Conservation (phyloP, 1,140 invertebrate genomes). For the Aphaenogaster floridana region DNA sequence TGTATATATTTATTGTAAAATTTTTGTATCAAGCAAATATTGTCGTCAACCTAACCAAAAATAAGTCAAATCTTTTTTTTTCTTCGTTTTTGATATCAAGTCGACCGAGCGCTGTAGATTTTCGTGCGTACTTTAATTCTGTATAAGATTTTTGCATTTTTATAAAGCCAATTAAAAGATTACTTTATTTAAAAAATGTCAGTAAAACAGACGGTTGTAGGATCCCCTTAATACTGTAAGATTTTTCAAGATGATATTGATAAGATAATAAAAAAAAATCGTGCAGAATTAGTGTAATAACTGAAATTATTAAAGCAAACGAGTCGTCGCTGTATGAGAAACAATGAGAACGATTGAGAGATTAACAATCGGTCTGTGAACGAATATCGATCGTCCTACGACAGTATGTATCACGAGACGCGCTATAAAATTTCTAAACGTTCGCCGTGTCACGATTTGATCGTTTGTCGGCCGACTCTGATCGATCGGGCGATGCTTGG, state of each 20-base stretch:
- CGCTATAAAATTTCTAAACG: constrained; percentile 62
- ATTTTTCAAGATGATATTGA: neutral
- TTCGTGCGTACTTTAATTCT: too few species aligned
- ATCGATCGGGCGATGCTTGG: constrained; percentile 62
- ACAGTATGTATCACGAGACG: constrained; percentile 48
- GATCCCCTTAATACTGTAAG: neutral
- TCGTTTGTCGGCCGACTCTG: constrained; percentile 32
- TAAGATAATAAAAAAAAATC: neutral
- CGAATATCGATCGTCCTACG: constrained; percentile 9
- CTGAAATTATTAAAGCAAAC: neutral
- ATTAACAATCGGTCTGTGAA: neutral
- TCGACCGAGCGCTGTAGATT: too few species aligned
- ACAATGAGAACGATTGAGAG: constrained; percentile 7
- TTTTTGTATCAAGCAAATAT: too few species aligned
- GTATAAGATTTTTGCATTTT: too few species aligned
- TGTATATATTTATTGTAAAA: too few species aligned
- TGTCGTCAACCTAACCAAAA: too few species aligned
- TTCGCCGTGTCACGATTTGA: constrained; percentile 67
- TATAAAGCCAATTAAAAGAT: too few species aligned
- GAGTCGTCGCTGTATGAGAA: neutral
- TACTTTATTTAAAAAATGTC: too few species aligned
- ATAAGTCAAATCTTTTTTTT: too few species aligned
- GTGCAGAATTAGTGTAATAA: neutral
- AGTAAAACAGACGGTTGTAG: too few species aligned
- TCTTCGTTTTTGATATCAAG: too few species aligned